Evolutionary conservation across 2,888 invertebrate species (phyloP), one percentile per base, ranked within the genome.

Genomic region (Pristionchus exspectatus): DNA sequence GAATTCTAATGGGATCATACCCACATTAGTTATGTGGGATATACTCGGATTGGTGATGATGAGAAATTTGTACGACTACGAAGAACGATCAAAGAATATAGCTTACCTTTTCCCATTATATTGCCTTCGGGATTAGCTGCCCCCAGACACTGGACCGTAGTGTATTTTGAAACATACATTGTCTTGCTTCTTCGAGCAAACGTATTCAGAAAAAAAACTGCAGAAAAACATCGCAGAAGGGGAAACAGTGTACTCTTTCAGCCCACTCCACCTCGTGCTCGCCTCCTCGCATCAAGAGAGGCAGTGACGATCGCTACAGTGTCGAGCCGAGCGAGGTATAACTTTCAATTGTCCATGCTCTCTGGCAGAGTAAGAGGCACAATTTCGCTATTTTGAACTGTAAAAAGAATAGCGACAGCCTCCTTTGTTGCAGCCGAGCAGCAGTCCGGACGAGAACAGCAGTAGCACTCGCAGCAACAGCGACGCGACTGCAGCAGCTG

Each of bases 371-470:
- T 38, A 38, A 38, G 38, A 38, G 38, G 5, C 5, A 5, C 5
- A 38, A 38, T 38, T 38, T 3, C 5, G 38, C 3, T 5, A 38
- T 38, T 3, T 38, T 38, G 38, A 38, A 38, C 38, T 38, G 3
- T 38, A 38, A 3, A 5, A 2, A 21, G n/a, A 1, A 50, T 50
- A 50, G 44, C 3, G 44, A 50, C 38, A 50, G 44, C 44, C 10
- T 38, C 38, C 10, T 0, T 50, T 50, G 10, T 50, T 50, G 44
- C 44, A 50, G 44, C 44, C 44, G 38, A 74, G 74, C 38, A 81
- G 50, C 81, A 77, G 74, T 9, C 81, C 81, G 33, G 81, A 81
- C n/a, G 81, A 81, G 81, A 50, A 81, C 81, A 81, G 81, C 81
- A 81, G 81, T 54, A 81, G 81, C 27, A 81, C 81, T 1, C 44